phyloP scores from a whole-genome alignment of 2,888 invertebrate genomes.

The Caenorhabditis sp. region DNA sequence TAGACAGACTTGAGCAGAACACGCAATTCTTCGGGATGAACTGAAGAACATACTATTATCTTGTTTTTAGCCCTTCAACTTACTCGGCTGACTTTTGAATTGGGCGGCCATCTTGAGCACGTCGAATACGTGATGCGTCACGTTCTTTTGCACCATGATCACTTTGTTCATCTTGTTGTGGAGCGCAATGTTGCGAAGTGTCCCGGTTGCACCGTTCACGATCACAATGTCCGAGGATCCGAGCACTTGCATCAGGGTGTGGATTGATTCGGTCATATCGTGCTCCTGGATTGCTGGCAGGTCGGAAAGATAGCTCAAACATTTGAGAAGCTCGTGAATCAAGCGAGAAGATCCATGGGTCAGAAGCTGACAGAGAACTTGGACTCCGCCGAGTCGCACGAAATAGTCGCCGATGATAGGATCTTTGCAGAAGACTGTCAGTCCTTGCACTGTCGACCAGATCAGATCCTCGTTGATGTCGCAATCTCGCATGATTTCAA shows the following conservation, averaged over 20 bases:
- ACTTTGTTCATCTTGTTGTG: slow-evolving; percentile 45
- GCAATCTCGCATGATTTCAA: slow-evolving; percentile 25
- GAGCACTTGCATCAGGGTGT: slow-evolving; percentile 24
- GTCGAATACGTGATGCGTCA: slow-evolving; percentile 39
- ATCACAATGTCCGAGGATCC: slow-evolving; percentile 43
- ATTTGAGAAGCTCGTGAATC: slow-evolving; percentile 38
- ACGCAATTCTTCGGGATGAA: slow-evolving; percentile 1
- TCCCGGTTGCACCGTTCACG: slow-evolving; percentile 40
- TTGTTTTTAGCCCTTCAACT: background rate
- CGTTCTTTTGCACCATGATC: slow-evolving; percentile 36
- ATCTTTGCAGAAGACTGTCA: slow-evolving; percentile 27
- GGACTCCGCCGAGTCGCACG: slow-evolving; percentile 35
- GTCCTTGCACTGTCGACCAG: slow-evolving; percentile 47
- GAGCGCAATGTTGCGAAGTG: slow-evolving; percentile 40
- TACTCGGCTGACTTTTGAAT: slow-evolving; percentile 10
- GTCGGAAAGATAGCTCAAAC: slow-evolving; percentile 30
- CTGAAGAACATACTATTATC: background rate
- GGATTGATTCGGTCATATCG: slow-evolving; percentile 45
- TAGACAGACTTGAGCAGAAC: slow-evolving; percentile 13
- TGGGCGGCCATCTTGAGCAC: slow-evolving; percentile 28
- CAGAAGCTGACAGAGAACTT: slow-evolving; percentile 34
- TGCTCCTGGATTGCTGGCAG: slow-evolving; percentile 41
- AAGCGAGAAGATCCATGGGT: slow-evolving; percentile 46
- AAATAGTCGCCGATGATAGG: slow-evolving; percentile 16
- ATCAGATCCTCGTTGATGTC: slow-evolving; percentile 50